Evolutionary conservation across 2,113 vertebrate species (phyloP).

Genomic region (Nothobranchius furzeri): DNA sequence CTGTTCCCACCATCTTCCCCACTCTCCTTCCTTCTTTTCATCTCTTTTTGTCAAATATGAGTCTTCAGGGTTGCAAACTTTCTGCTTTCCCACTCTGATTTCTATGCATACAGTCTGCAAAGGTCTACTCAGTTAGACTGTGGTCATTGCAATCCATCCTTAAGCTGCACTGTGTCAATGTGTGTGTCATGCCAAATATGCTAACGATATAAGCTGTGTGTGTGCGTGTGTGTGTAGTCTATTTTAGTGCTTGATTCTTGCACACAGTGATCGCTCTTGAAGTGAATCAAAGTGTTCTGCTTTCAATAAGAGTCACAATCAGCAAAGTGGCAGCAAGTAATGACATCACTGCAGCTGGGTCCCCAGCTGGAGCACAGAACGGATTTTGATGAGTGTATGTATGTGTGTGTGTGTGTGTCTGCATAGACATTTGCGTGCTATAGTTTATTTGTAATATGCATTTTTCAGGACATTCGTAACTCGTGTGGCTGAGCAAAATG

Average conservation of each 20-base stretch:
- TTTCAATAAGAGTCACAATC: conserved; percentile 84
- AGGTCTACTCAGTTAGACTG: conserved; percentile 20
- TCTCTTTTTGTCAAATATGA: conserved; percentile 37
- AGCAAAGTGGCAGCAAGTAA: conserved; percentile 81
- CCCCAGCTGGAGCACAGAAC: conserved; percentile 80
- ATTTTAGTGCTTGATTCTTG: conserved; percentile 44
- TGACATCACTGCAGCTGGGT: conserved; percentile 84
- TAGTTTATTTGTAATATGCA: conserved; percentile 71
- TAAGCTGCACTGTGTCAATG: conserved; percentile 14
- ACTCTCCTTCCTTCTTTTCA: conserved; percentile 16
- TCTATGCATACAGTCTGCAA: conserved; percentile 62
- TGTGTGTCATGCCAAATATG: conserved; percentile 32
- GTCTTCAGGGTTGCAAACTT: conserved; percentile 34
- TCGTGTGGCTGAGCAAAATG: conserved; percentile 42
- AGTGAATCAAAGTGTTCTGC: conserved; percentile 80
- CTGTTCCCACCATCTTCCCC: conserved; percentile 45
- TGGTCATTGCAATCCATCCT: conserved; percentile 44
- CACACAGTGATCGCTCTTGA: conserved; percentile 69
- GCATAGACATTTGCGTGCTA: conserved; percentile 47
- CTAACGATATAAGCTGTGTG: conserved; percentile 39
- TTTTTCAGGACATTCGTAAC: conserved; percentile 62
- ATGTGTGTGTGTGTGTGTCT: conserved; percentile 31
- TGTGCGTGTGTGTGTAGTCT: conserved; percentile 40
- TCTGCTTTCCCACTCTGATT: conserved; percentile 47
- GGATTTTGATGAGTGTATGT: conserved; percentile 66